Evolutionary conservation across 2,888 invertebrate genomes (phyloP).

Genomic region (Ypsolopha scabrella): DNA sequence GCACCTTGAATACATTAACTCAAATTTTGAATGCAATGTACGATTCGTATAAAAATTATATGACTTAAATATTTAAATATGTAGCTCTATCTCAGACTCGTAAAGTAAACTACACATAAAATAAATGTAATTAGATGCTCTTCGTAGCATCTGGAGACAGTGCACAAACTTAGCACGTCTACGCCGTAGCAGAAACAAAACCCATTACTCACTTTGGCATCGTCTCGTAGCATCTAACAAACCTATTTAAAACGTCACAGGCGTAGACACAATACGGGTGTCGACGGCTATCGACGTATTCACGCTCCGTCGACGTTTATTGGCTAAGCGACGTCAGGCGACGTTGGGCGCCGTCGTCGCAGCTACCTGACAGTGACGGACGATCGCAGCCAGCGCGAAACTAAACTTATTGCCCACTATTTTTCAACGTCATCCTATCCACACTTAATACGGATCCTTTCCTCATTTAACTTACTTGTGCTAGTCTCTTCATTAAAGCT

Average conservation of each 20-base stretch:
- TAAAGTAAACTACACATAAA: too few relatives aligned
- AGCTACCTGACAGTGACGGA: constrained; percentile 47
- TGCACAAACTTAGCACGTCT: too few relatives aligned
- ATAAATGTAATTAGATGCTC: too few relatives aligned
- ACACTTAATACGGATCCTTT: constrained; percentile 26
- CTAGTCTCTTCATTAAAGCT: constrained; percentile 15
- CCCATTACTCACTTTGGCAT: too few relatives aligned
- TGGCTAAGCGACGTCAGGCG: background rate
- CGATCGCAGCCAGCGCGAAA: constrained; percentile 44
- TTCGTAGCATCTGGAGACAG: too few relatives aligned
- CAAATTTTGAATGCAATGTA: too few relatives aligned
- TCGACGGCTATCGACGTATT: background rate
- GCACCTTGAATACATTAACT: too few relatives aligned
- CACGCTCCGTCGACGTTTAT: background rate
- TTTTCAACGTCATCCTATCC: constrained; percentile 46
- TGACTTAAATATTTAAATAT: too few relatives aligned
- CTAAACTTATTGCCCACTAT: constrained; percentile 56
- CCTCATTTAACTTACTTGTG: constrained; percentile 33
- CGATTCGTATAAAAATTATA: too few relatives aligned
- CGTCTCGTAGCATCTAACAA: too few relatives aligned
- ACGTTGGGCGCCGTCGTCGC: background rate
- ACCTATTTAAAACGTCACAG: background rate
- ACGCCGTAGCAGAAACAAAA: too few relatives aligned
- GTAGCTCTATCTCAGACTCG: too few relatives aligned
- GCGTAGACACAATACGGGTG: background rate